A percentile compares a stretch with the other conserved stretches of the same genome.
phyloP scores from a whole-genome alignment of 2,888 invertebrate species.

The Parnassius mnemosyne region DNA sequence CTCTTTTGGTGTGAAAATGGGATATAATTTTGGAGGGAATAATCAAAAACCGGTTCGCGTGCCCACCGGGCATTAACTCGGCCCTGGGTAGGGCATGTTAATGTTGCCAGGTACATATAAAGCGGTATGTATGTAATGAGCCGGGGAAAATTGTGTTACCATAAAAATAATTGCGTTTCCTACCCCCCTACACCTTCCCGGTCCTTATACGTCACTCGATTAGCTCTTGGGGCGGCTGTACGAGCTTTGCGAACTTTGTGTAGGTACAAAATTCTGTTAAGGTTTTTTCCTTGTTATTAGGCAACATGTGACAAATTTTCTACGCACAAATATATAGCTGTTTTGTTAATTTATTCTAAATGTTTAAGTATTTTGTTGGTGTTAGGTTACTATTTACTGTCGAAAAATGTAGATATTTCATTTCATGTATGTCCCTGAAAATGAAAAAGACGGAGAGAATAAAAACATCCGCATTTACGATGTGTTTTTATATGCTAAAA shows the following conservation, averaged over 20 bases:
- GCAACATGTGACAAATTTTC: background rate
- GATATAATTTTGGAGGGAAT: conserved; percentile 78
- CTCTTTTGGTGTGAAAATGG: conserved; percentile 74
- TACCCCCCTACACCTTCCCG: conserved; percentile 47
- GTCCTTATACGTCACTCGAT: conserved; percentile 56
- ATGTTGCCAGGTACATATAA: conserved; percentile 68
- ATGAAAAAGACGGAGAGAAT: too few relatives aligned
- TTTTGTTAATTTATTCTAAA: too few relatives aligned
- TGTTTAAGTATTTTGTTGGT: too few relatives aligned
- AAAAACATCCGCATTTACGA: too few relatives aligned
- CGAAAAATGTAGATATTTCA: too few relatives aligned
- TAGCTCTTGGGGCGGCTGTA: conserved; percentile 38
- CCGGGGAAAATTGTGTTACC: conserved; percentile 79
- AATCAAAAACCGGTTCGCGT: conserved; percentile 78
- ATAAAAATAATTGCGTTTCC: conserved; percentile 79
- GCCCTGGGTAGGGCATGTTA: conserved; percentile 76
- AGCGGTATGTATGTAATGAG: conserved; percentile 77
- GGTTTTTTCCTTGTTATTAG: conserved; percentile 8
- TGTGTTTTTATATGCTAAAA: background rate
- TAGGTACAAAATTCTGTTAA: conserved; percentile 23
- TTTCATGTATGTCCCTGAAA: too few relatives aligned
- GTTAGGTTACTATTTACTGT: too few relatives aligned
- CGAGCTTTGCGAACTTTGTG: conserved; percentile 22
- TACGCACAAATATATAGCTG: too few relatives aligned
- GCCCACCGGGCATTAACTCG: conserved; percentile 72